phyloP scores from a whole-genome alignment of 2,113 vertebrate genomes.

The Calyptomena viridis region DNA sequence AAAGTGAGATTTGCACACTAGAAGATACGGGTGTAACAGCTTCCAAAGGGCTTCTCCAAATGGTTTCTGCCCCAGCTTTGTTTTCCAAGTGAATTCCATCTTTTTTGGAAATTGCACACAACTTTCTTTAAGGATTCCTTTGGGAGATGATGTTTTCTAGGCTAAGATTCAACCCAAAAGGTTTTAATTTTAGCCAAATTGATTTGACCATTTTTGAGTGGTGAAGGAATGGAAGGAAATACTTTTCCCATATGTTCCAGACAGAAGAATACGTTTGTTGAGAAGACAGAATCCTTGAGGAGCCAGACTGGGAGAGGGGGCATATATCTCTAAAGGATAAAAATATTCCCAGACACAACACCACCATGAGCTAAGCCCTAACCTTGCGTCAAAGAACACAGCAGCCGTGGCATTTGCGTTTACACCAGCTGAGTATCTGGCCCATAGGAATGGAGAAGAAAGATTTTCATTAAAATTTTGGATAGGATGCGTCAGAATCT shows the following conservation, averaged over 20 bases:
- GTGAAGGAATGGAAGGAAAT: slow-evolving; percentile 65
- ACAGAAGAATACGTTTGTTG: slow-evolving; percentile 5
- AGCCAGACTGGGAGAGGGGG: neutral
- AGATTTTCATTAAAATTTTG: slow-evolving; percentile 48
- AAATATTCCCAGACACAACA: slow-evolving; percentile 64
- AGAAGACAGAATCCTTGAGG: slow-evolving; percentile 33
- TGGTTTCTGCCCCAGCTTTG: neutral
- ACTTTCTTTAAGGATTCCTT: slow-evolving; percentile 55
- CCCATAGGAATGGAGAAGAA: slow-evolving; percentile 31
- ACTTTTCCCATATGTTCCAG: slow-evolving; percentile 59
- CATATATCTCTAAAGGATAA: slow-evolving; percentile 44
- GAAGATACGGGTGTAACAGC: neutral
- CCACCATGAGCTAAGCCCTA: slow-evolving; percentile 45
- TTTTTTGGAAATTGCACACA: slow-evolving; percentile 15
- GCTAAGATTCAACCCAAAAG: slow-evolving; percentile 63
- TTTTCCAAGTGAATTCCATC: neutral
- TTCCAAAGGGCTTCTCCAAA: neutral
- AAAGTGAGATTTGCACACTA: neutral
- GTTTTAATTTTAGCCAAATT: slow-evolving; percentile 64
- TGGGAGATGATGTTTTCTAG: slow-evolving; percentile 61
- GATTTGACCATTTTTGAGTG: slow-evolving; percentile 45
- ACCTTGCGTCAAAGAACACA: slow-evolving; percentile 37
- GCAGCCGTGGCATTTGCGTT: slow-evolving; percentile 7
- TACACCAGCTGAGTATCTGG: slow-evolving; percentile 51
- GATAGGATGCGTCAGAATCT: neutral